Conservation (phyloP, 1,140 invertebrate species). For the Microplitis demolitor region DNA sequence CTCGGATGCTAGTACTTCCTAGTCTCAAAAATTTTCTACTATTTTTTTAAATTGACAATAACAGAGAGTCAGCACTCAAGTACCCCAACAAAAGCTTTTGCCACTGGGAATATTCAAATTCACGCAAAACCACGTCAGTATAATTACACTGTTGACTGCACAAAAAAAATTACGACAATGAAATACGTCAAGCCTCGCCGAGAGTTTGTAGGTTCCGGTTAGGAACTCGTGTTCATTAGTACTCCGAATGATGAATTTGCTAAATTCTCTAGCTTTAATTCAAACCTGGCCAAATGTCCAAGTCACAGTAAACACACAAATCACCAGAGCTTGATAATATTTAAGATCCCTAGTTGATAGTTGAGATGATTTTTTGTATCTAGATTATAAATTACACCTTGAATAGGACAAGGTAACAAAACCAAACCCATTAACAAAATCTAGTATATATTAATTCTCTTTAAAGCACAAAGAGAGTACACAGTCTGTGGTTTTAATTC, state of each 20-base stretch:
- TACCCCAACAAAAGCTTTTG: conserved; percentile 24
- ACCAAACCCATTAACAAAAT: conserved; percentile 18
- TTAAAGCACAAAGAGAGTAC: conserved; percentile 3
- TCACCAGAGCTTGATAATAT: too few species aligned
- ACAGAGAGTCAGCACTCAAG: conserved; percentile 3
- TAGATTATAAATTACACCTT: too few species aligned
- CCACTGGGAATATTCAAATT: conserved; percentile 22
- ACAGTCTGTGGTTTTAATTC: conserved; percentile 27
- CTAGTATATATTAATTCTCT: conserved; percentile 16
- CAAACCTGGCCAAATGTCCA: background rate
- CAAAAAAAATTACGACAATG: conserved; percentile 25
- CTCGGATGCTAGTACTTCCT: background rate
- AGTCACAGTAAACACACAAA: too few species aligned
- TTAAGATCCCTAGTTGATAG: too few species aligned
- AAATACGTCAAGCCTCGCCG: conserved; percentile 18
- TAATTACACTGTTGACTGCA: conserved; percentile 27
- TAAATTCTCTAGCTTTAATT: background rate
- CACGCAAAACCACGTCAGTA: conserved; percentile 21
- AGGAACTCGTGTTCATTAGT: background rate
- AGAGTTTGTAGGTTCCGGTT: conserved; percentile 24
- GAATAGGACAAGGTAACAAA: background rate
- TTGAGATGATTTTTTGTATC: too few species aligned
- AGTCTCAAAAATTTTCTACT: conserved; percentile 9
- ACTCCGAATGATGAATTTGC: conserved; percentile 16
- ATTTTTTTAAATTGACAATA: conserved; percentile 24